These are phyloP conservation scores for Melanerpes formicivorus DNA, from an alignment of 2,113 vertebrate genomes.

Conservation along the genomic window DNA sequence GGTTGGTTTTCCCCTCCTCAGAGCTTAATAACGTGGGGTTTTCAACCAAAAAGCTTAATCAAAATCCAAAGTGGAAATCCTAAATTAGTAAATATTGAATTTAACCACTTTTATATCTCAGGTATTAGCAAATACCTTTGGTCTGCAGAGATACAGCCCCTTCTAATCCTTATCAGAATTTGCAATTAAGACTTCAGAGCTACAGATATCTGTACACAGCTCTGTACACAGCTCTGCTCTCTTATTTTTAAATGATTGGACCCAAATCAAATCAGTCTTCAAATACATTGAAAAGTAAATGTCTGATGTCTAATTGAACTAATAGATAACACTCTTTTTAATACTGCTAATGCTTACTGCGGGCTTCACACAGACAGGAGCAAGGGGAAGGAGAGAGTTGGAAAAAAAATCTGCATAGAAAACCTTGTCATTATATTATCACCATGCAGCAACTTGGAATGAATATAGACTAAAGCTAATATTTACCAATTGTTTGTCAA, in stretches of 20 bases:
- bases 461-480: conserved; percentile 63
- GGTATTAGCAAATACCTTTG: conserved; percentile 82
- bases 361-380: conserved; percentile 40
- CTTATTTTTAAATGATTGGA: conserved; percentile 78
- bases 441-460: conserved; percentile 32
- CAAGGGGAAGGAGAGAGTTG: conserved; percentile 12
- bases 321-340: conserved; percentile 74
- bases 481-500: conserved; percentile 33
- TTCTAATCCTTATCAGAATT: conserved; percentile 84
- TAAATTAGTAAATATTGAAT: conserved; percentile 78
- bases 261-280: conserved; percentile 80
- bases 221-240: conserved; percentile 70
- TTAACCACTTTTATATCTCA: conserved; percentile 72
- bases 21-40: conserved; percentile 34
- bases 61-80: conserved; percentile 73
- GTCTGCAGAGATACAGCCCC: conserved; percentile 77
- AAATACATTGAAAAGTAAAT: conserved; percentile 78
- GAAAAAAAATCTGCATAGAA: conserved; percentile 32
- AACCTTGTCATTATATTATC: conserved; percentile 55
- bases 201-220: conserved; percentile 74
- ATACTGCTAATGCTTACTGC: conserved; percentile 58
- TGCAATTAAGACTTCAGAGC: conserved; percentile 86
- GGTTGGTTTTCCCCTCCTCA: conserved; percentile 30
- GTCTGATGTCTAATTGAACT: conserved; percentile 78
- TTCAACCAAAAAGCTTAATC: conserved; percentile 71